A percentile compares a stretch with the other conserved stretches of the same genome.
phyloP scores from a whole-genome alignment of 2,113 vertebrate genomes.

The Hippopotamus amphibius region DNA sequence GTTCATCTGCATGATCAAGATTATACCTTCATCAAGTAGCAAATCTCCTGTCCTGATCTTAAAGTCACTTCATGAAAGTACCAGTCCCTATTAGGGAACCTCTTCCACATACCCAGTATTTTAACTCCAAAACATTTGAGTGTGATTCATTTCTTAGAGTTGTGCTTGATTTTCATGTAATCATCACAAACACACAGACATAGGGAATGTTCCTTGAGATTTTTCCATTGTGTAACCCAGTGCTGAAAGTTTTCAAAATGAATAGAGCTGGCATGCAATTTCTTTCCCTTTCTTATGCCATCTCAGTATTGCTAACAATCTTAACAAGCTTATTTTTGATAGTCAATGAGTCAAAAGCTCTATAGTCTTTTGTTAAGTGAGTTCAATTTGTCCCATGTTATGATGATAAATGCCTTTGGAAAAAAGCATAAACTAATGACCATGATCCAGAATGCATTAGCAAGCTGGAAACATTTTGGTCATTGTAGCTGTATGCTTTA shows the following conservation, averaged over 20 bases:
- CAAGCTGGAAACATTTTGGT: slow-evolving; percentile 76
- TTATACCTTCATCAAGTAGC: not conserved
- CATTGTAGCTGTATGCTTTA: slow-evolving; percentile 58
- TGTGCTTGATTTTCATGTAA: slow-evolving; percentile 55
- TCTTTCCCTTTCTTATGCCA: slow-evolving; percentile 65
- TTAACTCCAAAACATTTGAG: slow-evolving; percentile 61
- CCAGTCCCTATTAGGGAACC: not conserved
- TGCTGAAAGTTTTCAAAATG: slow-evolving; percentile 77
- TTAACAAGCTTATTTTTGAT: slow-evolving; percentile 81
- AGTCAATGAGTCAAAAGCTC: slow-evolving; percentile 78
- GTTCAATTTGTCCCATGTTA: slow-evolving; percentile 77
- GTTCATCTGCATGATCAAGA: not conserved
- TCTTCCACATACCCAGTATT: not conserved
- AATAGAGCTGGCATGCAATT: slow-evolving; percentile 49
- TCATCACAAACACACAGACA: slow-evolving; percentile 63
- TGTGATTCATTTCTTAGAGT: slow-evolving; percentile 63
- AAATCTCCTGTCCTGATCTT: not conserved
- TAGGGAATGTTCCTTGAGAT: slow-evolving; percentile 75
- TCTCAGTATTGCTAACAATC: slow-evolving; percentile 73
- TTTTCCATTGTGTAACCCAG: slow-evolving; percentile 81
- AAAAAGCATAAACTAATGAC: slow-evolving; percentile 73
- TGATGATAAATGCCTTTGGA: slow-evolving; percentile 81
- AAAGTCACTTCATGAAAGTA: slow-evolving; percentile 8
- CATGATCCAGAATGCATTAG: slow-evolving; percentile 60
- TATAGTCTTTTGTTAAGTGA: slow-evolving; percentile 72